These are phyloP conservation scores for Parotocinclus haroldoi DNA, from an alignment of 2,797 vertebrate species.

Conservation along the genomic window DNA sequence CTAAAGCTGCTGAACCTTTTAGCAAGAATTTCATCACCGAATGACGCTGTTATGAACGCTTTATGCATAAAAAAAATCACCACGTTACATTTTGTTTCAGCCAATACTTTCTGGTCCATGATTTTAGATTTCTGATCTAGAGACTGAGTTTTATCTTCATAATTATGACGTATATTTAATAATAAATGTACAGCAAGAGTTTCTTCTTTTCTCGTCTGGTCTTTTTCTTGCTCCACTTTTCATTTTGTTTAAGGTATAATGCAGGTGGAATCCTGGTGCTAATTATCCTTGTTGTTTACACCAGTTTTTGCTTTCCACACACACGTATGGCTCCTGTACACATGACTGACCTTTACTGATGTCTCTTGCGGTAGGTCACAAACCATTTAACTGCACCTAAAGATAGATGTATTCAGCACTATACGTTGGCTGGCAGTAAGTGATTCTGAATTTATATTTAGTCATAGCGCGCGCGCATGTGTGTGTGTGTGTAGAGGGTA, in stretches of 20 bases:
- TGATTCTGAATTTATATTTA: slow-evolving; percentile 64
- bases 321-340: neutral
- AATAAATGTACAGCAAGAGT: slow-evolving; percentile 15
- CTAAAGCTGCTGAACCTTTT: slow-evolving; percentile 14
- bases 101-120: neutral
- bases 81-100: neutral
- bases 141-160: neutral
- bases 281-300: no score
- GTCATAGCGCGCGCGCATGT: slow-evolving; percentile 36
- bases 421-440: no score
- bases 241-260: no score
- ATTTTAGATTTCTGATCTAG: neutral
- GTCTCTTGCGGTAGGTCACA: no score
- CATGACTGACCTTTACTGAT: neutral
- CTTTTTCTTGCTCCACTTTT: neutral
- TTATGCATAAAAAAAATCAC: no score
- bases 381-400: neutral
- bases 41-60: neutral
- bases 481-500: slow-evolving; percentile 40
- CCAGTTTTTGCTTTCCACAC: no score
- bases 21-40: neutral
- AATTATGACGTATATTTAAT: slow-evolving; percentile 27
- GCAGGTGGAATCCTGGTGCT: no score
- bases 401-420: neutral
- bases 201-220: neutral